Evolutionary conservation across 1,140 invertebrate genomes (phyloP).

Genomic region (Sarcophaga peregrina): DNA sequence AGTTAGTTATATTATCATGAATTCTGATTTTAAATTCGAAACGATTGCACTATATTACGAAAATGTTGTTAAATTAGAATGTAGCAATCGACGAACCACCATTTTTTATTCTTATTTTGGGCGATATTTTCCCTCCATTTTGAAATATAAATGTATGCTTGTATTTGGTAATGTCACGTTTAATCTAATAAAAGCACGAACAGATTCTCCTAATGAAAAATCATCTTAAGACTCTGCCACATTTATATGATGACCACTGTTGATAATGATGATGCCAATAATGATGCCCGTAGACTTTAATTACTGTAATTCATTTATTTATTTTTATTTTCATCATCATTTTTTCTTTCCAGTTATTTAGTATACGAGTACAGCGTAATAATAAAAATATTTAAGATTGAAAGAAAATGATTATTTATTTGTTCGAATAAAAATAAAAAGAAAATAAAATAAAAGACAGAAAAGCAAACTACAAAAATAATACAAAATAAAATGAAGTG

Average conservation of each 20-base stretch:
- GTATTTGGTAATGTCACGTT: no score
- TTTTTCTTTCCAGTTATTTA: slow-evolving; percentile 14
- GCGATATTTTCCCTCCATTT: no score
- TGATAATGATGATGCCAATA: slow-evolving; percentile 3
- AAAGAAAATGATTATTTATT: not conserved
- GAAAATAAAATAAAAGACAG: not conserved
- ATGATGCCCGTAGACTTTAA: slow-evolving; percentile 13
- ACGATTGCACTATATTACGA: no score
- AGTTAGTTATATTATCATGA: no score
- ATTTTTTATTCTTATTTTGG: no score
- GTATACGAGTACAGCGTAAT: not conserved
- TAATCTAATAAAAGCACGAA: no score
- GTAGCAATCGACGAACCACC: no score
- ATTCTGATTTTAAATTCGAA: no score
- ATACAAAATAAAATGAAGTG: not conserved
- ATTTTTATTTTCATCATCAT: not conserved
- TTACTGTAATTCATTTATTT: not conserved
- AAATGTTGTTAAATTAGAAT: no score
- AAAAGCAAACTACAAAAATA: not conserved
- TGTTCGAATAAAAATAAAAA: not conserved
- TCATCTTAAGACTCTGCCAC: slow-evolving; percentile 5
- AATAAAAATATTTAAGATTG: not conserved
- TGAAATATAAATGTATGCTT: no score
- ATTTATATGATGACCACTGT: not conserved
- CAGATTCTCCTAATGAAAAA: not conserved